Evolutionary conservation across 2,888 invertebrate genomes (phyloP), one percentile per base, ranked within the genome.

Genomic region (Drosophila sordidapex): DNA sequence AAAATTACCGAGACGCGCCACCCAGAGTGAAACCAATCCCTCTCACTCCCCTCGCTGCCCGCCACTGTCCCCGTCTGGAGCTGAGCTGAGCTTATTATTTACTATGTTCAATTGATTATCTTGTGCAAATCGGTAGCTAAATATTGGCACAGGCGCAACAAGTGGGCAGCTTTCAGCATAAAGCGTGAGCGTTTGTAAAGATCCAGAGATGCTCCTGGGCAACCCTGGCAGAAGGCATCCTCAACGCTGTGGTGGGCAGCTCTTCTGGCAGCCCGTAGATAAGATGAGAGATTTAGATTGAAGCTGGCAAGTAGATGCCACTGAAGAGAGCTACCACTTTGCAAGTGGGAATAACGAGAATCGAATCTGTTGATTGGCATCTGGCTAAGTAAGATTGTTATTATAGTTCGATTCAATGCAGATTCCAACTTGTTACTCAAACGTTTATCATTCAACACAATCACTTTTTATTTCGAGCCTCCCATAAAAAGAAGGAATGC

Each of bases 61-160:
- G 21, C 43, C 27, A 18, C 36, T 8, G 15, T 21, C 10, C 38
- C 15, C 33, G 27, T 35, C 66, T 61, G 27, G 38, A 36, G 49
- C 48, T 29, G 8, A 21, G 76, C 84, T 84, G 11, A 21, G 76
- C 84, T 84, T 89, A 84, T 89, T 85, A 85, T 84, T 85, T 82
- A 72, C 78, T 73, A 87, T 87, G 89, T 87, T 81, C 85, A 82
- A 86, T 86, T 86, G 85, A 86, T 86, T 89, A 86, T 86, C 85
- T 87, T 60, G 75, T 73, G 85, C 85, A 81, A 89, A 86, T 89
- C 85, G 85, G 85, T 82, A 85, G 89, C 85, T 82, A 87, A 85
- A 80, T 89, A 80, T 85, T 87, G 82, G 69, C 87, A 81, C 76
- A 87, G 84, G 60, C 79, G 71, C 89, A 87, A 76, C 84, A 87